phyloP scores from a whole-genome alignment of 2,888 invertebrate genomes.

The Ichneumoninae sp. region DNA sequence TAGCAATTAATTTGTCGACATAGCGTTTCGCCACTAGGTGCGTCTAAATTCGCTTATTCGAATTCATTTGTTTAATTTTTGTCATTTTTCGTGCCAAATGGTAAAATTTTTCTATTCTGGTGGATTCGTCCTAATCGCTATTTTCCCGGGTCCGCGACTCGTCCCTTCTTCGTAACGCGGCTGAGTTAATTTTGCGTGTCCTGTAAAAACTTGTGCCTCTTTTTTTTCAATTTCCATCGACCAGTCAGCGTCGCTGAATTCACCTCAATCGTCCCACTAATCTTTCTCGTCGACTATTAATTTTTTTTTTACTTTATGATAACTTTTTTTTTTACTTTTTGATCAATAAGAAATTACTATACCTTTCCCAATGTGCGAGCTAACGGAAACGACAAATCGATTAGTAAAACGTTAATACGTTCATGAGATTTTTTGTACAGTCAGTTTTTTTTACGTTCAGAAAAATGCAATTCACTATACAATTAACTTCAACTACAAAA shows the following conservation, averaged over 20 bases:
- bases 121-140: neutral
- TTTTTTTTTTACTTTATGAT: neutral
- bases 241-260: neutral
- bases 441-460: neutral
- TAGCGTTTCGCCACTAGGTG: neutral
- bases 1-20: no score
- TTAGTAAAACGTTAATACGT: conserved; percentile 72
- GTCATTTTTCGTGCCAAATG: neutral
- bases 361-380: conserved; percentile 84
- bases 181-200: neutral
- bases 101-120: neutral
- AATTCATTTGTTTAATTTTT: neutral
- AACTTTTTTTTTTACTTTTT: conserved; percentile 38
- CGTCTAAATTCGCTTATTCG: neutral
- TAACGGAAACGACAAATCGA: conserved; percentile 80
- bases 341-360: conserved; percentile 77
- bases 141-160: neutral
- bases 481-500: conserved; percentile 22
- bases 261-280: neutral
- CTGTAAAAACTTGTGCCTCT: neutral
- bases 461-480: conserved; percentile 20
- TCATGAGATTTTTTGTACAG: conserved; percentile 1
- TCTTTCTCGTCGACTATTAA: neutral
- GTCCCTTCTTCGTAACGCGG: neutral
- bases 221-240: neutral